Evolutionary conservation across 1,140 invertebrate species (phyloP), one percentile per base, ranked within the genome.

Genomic region (Lanistes nyassanus): DNA sequence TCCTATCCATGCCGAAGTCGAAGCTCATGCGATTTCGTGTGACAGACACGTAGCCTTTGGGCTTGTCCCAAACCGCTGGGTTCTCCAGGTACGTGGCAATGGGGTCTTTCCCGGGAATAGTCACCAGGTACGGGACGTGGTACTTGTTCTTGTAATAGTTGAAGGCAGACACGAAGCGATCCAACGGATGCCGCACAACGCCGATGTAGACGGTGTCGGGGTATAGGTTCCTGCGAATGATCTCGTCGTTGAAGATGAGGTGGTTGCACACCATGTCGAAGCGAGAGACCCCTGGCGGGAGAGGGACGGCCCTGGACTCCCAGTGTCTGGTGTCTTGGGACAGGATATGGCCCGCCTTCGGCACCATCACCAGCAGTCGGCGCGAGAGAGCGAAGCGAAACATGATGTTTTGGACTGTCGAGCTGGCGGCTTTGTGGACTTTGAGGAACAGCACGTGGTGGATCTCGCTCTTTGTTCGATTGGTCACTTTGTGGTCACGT

Each of bases 401-500:
- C 3, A 85, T 65, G 7, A 85, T 82, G 42, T 83, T 84, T 21
- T 81, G 80, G 9, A 80, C 67, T 3, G 82, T 84, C 2, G 82
- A 76, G 58, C 82, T 83, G 2, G 81, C 84, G 0, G 84, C 76
- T 79, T 85, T 85, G 71, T 84, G 84, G 3, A 84, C 79, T 74
- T 85, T 85, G 5, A 85, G 4, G 67, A 81, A 85, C 3, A 78
- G 77, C 47, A 85, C 78, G 60, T 84, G 80, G n/a, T 53, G 78
- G 0, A 78, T 71, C 68, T 81, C 74, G 42, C 9, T 47, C 5
- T 47, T 47, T 9, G 2, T 47, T 16, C 42, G 2, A 47, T 1
- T 47, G 5, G 42, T 16, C 42, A 47, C 42, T 47, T 6, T 47
- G 1, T 16, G 9, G 42, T 6, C 42, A 16, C 19, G 42, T 47